Evolutionary conservation across 2,888 invertebrate species (phyloP), one percentile per base, ranked within the genome.

Genomic region (Minunthozetes semirufus): DNA sequence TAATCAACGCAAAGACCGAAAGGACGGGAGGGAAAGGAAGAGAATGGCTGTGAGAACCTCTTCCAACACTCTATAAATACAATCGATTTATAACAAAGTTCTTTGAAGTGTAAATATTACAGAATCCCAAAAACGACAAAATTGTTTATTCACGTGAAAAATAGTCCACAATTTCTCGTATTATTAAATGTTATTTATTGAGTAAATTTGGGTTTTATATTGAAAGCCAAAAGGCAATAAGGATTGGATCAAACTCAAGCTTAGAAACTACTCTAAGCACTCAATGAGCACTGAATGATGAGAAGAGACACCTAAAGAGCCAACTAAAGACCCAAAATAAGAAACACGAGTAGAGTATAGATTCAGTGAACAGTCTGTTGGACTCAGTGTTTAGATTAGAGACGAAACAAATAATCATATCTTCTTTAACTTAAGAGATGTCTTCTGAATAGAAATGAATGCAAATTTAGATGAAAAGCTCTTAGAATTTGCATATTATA

Each of bases 141-240:
- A 68, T 68, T 68, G 68, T 68, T 68, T 68, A 68, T 68, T 68
- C 68, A 22, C 19, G 68, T 68, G 42, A 68, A 68, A 63, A 68
- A 68, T 68, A 68, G 68, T 68, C 38, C 68, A 68, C 38, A 68
- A 42, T 68, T 68, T 68, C 68, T 68, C 22, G 42, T 68, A 68
- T 68, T 68, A 68, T 68, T 42, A 68, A 68, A 68, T 68, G 46
- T 68, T 68, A 68, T 68, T 68, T 68, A 68, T 68, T 68, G 68
- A 68, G 42, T 68, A 68, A 68, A 68, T 68, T 68, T 38, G 42
- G 42, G 42, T 38, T 68, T 68, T 42, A 59, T 68, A 68, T 68
- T 68, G 68, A 38, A 13, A 19, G 42, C 42, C 38, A 42, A 42
- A 42, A 42, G 38, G 68, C 68, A 68, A 68, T 68, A 68, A 68